A percentile compares a stretch with the other conserved stretches of the same genome.
phyloP scores from a whole-genome alignment of 2,797 vertebrate species.

The Protonibea diacanthus region DNA sequence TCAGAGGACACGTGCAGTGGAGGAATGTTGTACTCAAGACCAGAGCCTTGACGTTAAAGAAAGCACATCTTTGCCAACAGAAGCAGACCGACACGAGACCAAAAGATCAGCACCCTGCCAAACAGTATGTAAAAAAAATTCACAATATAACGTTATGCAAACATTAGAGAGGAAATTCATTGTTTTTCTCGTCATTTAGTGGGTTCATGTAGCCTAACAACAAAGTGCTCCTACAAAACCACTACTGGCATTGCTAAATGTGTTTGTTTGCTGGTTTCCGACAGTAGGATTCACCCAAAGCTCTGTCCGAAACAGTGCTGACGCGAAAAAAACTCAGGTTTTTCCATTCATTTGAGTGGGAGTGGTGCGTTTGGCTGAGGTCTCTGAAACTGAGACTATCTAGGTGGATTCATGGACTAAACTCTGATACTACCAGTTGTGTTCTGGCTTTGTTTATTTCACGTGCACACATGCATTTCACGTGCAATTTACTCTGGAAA shows the following conservation, averaged over 20 bases:
- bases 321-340: too few species aligned
- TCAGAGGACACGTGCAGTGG: constrained; percentile 19
- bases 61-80: constrained; percentile 53
- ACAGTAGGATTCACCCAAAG: neutral
- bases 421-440: too few species aligned
- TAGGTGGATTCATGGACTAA: too few species aligned
- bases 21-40: constrained; percentile 7
- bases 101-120: constrained; percentile 54
- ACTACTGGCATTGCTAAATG: too few species aligned
- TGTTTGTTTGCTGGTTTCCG: too few species aligned
- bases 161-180: neutral
- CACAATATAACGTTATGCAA: neutral
- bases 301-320: neutral
- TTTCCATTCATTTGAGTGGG: too few species aligned
- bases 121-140: constrained; percentile 55
- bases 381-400: too few species aligned
- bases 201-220: neutral
- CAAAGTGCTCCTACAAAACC: too few species aligned
- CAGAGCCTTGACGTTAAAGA: constrained; percentile 28
- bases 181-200: neutral
- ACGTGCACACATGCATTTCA: too few species aligned
- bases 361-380: too few species aligned
- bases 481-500: too few species aligned
- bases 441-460: too few species aligned
- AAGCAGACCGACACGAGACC: constrained; percentile 40